Evolutionary conservation across 2,888 invertebrate genomes (phyloP).

Genomic region (Teleiodes luculella): DNA sequence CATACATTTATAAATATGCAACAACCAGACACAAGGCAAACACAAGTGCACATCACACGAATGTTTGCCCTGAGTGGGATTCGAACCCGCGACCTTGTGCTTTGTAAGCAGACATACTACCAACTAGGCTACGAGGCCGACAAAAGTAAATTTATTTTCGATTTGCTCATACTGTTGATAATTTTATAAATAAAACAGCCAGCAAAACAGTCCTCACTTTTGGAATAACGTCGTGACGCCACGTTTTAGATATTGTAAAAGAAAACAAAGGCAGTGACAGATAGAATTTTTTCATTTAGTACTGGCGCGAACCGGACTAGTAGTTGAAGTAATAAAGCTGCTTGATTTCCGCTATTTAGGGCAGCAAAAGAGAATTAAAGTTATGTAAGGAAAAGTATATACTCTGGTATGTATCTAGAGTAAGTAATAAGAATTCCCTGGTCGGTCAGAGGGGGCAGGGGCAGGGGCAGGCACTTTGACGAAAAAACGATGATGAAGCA

Average conservation of each 20-base stretch:
- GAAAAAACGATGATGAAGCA: conserved; percentile 71
- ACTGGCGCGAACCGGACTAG: no score
- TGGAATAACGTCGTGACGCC: conserved; percentile 54
- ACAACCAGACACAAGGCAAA: no score
- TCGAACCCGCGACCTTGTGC: no score
- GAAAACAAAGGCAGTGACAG: conserved; percentile 64
- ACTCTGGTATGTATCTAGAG: conserved; percentile 58
- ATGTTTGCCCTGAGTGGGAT: no score
- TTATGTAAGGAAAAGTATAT: conserved; percentile 60
- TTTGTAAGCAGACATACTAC: no score
- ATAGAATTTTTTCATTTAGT: no score
- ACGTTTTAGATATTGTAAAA: conserved; percentile 61
- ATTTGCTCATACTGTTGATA: conserved; percentile 36
- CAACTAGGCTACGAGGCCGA: no score
- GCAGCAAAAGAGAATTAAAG: conserved; percentile 62
- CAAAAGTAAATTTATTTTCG: no score
- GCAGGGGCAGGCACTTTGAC: conserved; percentile 51
- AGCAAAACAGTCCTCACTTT: conserved; percentile 49
- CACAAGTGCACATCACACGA: no score
- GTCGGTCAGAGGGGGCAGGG: conserved; percentile 40
- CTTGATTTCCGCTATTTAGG: conserved; percentile 63
- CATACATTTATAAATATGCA: no score
- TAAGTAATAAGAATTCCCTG: conserved; percentile 63
- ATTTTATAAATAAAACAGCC: conserved; percentile 39
- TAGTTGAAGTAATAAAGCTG: conserved; percentile 61